Percentiles rank a stretch among this genome's conserved stretches.
Conservation (phyloP, 1,140 invertebrate species). For the Eurytemora carolleeae region DNA sequence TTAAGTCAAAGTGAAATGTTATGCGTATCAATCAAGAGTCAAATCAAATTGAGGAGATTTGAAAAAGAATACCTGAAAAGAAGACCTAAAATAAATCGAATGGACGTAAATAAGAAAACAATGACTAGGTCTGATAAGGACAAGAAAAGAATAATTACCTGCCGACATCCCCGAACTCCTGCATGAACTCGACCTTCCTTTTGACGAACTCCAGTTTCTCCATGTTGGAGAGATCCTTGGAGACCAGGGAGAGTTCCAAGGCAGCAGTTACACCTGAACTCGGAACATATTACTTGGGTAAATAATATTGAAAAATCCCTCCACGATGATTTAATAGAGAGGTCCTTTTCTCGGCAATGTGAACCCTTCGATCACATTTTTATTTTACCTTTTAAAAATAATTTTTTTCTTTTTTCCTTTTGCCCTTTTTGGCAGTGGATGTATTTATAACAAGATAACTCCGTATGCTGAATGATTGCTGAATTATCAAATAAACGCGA, state of each 20-base stretch:
- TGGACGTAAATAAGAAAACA: not conserved
- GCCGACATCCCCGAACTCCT: conserved; percentile 19
- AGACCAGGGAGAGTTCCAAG: conserved; percentile 19
- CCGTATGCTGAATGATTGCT: too few species aligned
- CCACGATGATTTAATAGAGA: not conserved
- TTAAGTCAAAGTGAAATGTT: too few species aligned
- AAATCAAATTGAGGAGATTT: too few species aligned
- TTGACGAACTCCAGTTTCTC: conserved; percentile 19
- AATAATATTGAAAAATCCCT: not conserved
- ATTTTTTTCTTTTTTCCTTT: too few species aligned
- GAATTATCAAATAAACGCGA: too few species aligned
- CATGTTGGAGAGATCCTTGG: conserved; percentile 19
- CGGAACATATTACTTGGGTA: not conserved
- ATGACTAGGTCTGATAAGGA: not conserved
- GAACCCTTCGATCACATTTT: not conserved
- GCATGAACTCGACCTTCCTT: conserved; percentile 19
- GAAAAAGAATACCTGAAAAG: not conserved
- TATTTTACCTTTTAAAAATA: too few species aligned
- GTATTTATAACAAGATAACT: too few species aligned
- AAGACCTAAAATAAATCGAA: not conserved
- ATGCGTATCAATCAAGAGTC: too few species aligned
- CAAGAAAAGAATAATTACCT: conserved; percentile 16
- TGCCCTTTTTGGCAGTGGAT: too few species aligned
- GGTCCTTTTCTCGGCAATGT: not conserved
- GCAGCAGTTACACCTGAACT: conserved; percentile 21